These are phyloP conservation scores for Circaetus gallicus DNA, from an alignment of 2,113 vertebrate genomes.

Conservation along the genomic window DNA sequence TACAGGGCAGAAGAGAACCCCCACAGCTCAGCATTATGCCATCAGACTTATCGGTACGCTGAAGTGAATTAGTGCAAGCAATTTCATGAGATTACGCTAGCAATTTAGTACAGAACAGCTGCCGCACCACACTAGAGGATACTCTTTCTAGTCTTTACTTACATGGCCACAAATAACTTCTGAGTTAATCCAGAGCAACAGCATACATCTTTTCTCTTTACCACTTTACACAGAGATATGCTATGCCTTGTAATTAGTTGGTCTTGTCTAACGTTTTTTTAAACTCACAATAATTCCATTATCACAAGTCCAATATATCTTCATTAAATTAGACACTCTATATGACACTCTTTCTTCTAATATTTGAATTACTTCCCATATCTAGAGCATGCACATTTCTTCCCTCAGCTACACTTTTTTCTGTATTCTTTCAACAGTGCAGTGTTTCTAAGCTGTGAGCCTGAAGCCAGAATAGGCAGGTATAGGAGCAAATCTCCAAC, in stretches of 20 bases:
- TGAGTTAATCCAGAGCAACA: slow-evolving; percentile 22
- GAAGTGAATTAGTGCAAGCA: slow-evolving; percentile 52
- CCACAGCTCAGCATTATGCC: slow-evolving; percentile 36
- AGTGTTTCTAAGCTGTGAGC: neutral
- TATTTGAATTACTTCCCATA: neutral
- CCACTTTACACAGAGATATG: neutral
- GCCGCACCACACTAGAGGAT: neutral
- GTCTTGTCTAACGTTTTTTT: neutral
- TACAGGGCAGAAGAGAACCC: neutral
- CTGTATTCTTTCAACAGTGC: neutral
- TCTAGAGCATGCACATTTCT: neutral
- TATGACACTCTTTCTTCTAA: neutral
- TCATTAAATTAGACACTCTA: neutral
- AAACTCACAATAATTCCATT: neutral
- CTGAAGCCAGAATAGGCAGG: neutral
- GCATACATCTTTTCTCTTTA: neutral
- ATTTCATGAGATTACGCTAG: slow-evolving; percentile 39
- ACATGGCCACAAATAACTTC: neutral
- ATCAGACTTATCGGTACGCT: neutral
- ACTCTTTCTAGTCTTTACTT: slow-evolving; percentile 33
- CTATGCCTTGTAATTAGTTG: neutral
- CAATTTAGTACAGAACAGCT: slow-evolving; percentile 42
- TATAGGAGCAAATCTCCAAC: neutral
- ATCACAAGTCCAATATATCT: neutral
- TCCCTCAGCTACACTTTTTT: neutral